Conservation (phyloP, 2,888 invertebrate species). For the Germaria angustata region DNA sequence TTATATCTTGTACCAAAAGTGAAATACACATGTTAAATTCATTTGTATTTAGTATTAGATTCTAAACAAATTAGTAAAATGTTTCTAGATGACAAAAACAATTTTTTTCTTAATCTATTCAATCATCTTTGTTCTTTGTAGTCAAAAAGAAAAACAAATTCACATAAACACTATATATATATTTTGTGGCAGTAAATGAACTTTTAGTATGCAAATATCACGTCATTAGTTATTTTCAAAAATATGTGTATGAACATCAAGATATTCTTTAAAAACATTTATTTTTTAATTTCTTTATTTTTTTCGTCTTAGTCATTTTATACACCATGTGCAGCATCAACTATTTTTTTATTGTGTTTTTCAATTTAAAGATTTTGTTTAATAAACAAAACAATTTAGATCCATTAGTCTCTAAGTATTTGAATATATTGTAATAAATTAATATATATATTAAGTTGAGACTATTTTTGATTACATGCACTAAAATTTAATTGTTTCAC, state of each 20-base stretch:
- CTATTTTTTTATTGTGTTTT: neutral
- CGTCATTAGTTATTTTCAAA: conserved; percentile 30
- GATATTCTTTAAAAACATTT: neutral
- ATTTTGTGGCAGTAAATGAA: neutral
- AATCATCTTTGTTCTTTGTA: conserved; percentile 39
- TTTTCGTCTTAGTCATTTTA: conserved; percentile 22
- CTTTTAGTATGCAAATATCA: neutral
- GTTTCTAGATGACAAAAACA: conserved; percentile 20
- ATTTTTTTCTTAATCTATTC: neutral
- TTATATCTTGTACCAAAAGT: neutral
- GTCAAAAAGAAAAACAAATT: neutral
- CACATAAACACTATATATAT: neutral
- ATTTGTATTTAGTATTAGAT: conserved; percentile 21
- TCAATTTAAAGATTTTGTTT: neutral
- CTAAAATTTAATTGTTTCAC: neutral
- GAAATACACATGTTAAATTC: neutral
- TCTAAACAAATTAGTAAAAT: conserved; percentile 35
- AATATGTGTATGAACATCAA: neutral
- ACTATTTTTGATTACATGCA: neutral
- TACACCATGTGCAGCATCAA: conserved; percentile 16
- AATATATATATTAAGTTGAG: neutral
- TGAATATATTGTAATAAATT: neutral
- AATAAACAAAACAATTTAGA: neutral
- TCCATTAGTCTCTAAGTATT: neutral
- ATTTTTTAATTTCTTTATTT: neutral